A percentile compares a stretch with the other conserved stretches of the same genome.
Conservation (phyloP, 2,888 invertebrate genomes). For the Tipula helvola region DNA sequence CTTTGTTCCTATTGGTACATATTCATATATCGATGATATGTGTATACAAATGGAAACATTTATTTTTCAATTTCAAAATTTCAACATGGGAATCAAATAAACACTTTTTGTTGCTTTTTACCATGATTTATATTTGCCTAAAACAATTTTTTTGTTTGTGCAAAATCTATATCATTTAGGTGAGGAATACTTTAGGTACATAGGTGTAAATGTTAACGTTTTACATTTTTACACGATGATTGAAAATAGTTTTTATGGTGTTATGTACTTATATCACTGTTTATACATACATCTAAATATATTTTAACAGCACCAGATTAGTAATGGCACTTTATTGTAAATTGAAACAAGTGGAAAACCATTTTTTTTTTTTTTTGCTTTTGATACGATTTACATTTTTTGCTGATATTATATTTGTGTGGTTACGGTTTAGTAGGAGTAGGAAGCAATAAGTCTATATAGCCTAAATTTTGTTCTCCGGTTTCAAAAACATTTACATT, state of each 20-base stretch:
- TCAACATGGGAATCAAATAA: background rate
- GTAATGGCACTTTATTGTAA: background rate
- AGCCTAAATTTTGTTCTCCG: background rate
- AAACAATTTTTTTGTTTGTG: background rate
- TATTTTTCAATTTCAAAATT: background rate
- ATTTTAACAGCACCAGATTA: background rate
- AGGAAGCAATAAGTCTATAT: background rate
- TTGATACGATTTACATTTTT: background rate
- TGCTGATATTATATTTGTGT: background rate
- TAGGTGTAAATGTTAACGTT: background rate
- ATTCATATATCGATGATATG: background rate
- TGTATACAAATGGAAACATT: background rate
- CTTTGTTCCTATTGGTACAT: no score
- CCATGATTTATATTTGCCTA: background rate
- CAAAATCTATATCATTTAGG: background rate
- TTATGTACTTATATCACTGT: background rate
- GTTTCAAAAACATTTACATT: background rate
- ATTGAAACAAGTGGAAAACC: background rate
- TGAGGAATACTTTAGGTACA: background rate
- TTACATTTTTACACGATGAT: background rate
- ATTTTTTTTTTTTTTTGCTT: background rate
- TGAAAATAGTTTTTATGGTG: background rate
- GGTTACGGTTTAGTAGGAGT: background rate
- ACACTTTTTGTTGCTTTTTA: background rate
- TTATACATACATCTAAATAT: background rate